Evolutionary conservation across 2,888 invertebrate genomes (phyloP), one percentile per base, ranked within the genome.

Genomic region (Pasiphila rectangulata): DNA sequence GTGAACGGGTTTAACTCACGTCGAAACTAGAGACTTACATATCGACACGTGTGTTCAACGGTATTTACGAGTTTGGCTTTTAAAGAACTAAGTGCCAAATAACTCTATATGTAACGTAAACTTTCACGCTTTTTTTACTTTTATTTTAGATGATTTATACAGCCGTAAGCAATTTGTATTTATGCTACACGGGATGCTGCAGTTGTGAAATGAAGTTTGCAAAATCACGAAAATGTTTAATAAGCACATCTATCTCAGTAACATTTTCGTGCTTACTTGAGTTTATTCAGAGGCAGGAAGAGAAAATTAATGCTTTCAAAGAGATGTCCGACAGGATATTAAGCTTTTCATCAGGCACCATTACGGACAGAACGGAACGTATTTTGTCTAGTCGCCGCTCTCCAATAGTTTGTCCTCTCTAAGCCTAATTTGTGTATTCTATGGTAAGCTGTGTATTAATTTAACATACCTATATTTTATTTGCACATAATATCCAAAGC

Each of bases 251-350:
- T 48, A 46, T 47, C 36, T 41, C 38, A 13, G 35, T 19, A 41
- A 49, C 45, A 57, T 60, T 63, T 56, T 52, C 42, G 44, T 58
- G 57, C 59, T 63, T 51, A 56, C 59, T 68, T 74, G 71, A 75
- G 70, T 79, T 75, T 69, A 73, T 74, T 72, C 64, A 68, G 61
- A 57, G 62, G 59, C 64, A 68, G 71, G 69, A 72, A 67, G 67
- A 62, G 74, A 72, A 78, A 81, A 83, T 83, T 76, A 78, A 77
- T 72, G 69, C 65, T 71, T 63, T 71, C 72, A 81, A 79, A 78
- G 75, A 64, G 63, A 66, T 63, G 62, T 60, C 61, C 61, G 68
- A 63, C 69, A 64, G 72, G 65, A 76, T 79, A 81, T 81, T 79
- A 79, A 72, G 75, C 75, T 76, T 83, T 81, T 77, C 78, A 76